Conservation (phyloP, 2,113 vertebrate species). For the Egretta garzetta region DNA sequence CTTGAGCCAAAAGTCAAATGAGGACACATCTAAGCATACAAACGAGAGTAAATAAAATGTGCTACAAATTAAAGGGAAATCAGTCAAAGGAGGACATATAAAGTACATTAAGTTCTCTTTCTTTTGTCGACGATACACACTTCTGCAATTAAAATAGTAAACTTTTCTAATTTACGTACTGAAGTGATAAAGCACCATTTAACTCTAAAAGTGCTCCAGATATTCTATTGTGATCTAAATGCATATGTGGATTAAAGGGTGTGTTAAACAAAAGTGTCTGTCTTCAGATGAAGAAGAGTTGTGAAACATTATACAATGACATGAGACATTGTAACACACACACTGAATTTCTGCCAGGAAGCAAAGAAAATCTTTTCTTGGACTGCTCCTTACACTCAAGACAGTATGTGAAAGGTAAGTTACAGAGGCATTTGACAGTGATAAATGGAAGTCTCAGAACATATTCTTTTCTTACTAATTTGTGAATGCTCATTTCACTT, state of each 20-base stretch:
- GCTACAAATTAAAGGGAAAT: slow-evolving; percentile 36
- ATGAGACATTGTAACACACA: neutral
- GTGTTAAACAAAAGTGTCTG: neutral
- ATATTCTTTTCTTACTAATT: neutral
- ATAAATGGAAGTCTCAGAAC: neutral
- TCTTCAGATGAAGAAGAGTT: neutral
- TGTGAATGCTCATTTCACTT: neutral
- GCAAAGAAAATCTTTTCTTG: neutral
- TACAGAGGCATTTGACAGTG: neutral
- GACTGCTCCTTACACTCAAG: neutral
- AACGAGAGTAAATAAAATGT: slow-evolving; percentile 48
- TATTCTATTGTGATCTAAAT: neutral
- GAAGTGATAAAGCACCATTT: neutral
- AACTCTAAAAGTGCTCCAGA: neutral
- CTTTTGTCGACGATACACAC: neutral
- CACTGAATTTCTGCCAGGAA: neutral
- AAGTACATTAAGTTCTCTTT: neutral
- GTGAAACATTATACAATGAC: neutral
- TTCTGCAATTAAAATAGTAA: neutral
- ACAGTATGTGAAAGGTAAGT: neutral
- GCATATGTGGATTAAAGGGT: neutral
- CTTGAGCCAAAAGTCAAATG: slow-evolving; percentile 58
- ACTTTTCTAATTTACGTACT: neutral
- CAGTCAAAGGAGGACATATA: neutral
- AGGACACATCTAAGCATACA: slow-evolving; percentile 60